Conservation (phyloP, 2,113 vertebrate species). For the Mirounga angustirostris region DNA sequence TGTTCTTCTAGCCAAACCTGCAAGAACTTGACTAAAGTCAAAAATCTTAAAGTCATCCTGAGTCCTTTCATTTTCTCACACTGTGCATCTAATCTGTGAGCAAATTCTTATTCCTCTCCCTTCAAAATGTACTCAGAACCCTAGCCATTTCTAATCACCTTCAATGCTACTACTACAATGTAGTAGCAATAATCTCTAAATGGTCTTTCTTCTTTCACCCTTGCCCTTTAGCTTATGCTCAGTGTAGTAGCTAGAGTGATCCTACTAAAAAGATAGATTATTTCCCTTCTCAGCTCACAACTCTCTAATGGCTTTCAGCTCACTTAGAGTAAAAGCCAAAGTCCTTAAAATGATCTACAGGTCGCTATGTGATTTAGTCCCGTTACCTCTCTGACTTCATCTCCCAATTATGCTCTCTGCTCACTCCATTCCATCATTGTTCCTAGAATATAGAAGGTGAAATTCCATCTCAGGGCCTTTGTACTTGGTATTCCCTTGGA, state of each 20-base stretch:
- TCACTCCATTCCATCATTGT: neutral
- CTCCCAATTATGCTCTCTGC: neutral
- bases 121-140: conserved; percentile 28
- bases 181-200: neutral
- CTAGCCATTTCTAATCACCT: neutral
- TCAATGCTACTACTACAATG: neutral
- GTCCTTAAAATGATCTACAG: conserved; percentile 38
- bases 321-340: neutral
- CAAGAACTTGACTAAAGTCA: neutral
- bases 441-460: neutral
- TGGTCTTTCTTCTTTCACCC: neutral
- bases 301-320: neutral
- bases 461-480: neutral
- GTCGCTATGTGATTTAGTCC: neutral
- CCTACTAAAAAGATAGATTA: neutral
- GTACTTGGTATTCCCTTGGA: neutral
- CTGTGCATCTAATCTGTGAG: neutral
- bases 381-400: neutral
- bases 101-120: neutral
- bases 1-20: neutral
- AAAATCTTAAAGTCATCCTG: neutral
- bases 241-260: neutral
- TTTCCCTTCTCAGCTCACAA: neutral
- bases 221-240: neutral
- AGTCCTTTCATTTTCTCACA: conserved; percentile 39